Evolutionary conservation across 30 jellyfish, hydroid and myxozoan species (phyloP).

Genomic region (Aurelia aurita): DNA sequence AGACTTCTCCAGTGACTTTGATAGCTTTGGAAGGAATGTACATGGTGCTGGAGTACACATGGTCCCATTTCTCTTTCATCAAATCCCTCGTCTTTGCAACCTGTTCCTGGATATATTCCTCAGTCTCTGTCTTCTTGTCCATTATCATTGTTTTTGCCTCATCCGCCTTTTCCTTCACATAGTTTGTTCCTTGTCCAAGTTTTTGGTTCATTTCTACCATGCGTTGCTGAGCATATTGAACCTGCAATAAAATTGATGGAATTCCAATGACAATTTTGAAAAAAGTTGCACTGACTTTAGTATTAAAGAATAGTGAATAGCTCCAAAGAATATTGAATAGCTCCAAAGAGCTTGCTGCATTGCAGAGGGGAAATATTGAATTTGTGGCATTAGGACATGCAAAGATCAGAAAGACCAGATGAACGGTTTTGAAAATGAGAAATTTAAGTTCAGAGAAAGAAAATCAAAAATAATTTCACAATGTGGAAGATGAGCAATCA

Average conservation of each 20-base stretch:
- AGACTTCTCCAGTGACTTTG: constrained; percentile 92
- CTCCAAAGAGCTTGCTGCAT: no score
- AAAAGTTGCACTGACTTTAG: no score
- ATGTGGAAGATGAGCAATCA: no score
- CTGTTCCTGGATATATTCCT: constrained; percentile 53
- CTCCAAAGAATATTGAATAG: no score
- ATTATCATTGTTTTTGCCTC: constrained; percentile 65
- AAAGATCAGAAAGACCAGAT: no score
- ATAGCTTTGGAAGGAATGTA: constrained; percentile 91
- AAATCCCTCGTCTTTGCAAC: constrained; percentile 59
- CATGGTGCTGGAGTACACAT: constrained; percentile 92
- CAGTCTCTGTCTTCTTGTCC: constrained; percentile 58
- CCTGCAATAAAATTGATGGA: constrained; percentile 50
- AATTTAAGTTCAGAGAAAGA: no score
- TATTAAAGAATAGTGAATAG: no score
- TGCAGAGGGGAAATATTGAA: no score
- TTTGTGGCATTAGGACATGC: no score
- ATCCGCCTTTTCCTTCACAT: constrained; percentile 70
- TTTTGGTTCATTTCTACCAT: constrained; percentile 88
- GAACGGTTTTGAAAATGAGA: no score
- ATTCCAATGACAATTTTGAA: no score
- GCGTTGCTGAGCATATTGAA: constrained; percentile 90
- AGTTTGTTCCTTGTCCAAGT: constrained; percentile 92
- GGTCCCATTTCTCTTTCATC: constrained; percentile 77
- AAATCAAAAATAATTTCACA: no score